Base-by-base conservation (phyloP, 2,888 invertebrate species). In the Zygaena filipendulae region DNA sequence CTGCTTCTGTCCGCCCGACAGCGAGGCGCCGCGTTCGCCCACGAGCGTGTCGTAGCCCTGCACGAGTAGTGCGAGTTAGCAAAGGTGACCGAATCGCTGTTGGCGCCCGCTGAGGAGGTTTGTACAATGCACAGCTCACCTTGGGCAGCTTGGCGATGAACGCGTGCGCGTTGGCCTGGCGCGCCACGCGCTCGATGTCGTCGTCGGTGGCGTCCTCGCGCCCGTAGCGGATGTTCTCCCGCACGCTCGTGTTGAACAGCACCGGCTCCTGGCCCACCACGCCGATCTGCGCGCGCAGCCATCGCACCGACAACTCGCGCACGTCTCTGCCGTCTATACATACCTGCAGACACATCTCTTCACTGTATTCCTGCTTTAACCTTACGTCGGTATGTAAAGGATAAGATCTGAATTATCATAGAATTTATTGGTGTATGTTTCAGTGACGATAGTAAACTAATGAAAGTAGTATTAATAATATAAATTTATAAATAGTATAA, bases 201-300 rank as follows among this genome's bases (percentile, higher is more conserved):
- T 77, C 74, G 40, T 69, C 62, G 1, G 83, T 81, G 2, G 86
- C 85, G 27, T 70, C 60, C 25, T 81, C 67, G 19, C 82, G 68
- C 0, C 92, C 92, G 49, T 89, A 88, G 4, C 85, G 62, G 42
- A 93, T 92, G 55, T 93, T 93, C 53, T 92, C 90, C 7, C 79
- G 81, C 24, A 92, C 87, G 3, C 86, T 86, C 22, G 87, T 84
- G 24, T 86, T 87, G 52, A 93, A 92, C 7, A 93, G 71, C 2
- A 91, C 81, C 0, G 87, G 92, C 52, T 93, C 92, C 68, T 94
- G 92, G 0, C 90, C 87, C 1, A 94, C 92, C 3, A 92, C 84
- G 2, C 91, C 92, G 33, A 93, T 87, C 42, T 87, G 84, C 18
- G 74, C 70, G 26, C 93, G 74, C 18, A 90, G 54, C 87, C 88